Base-by-base conservation (phyloP, 64 coral and sea anemone species). In the Cladopsammia gracilis region DNA sequence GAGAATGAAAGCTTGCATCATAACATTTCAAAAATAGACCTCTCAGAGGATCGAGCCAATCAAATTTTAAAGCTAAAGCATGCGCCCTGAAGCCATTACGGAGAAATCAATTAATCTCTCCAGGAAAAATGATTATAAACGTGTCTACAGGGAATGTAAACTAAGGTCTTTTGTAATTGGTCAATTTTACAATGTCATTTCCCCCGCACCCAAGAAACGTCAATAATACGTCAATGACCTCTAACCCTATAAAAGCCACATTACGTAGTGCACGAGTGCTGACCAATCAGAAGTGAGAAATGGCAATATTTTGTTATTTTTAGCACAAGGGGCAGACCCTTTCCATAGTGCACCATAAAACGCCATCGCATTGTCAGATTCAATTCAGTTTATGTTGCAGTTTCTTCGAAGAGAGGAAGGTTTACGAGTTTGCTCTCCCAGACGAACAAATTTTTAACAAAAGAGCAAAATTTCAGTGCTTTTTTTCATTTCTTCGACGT, bases 191-290 rank as follows among this genome's bases (percentile, higher is more conserved):
- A 47, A n/a, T 23, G 44, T 6, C 51, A 84, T 62, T 84, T 84
- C 80, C 80, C 46, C 80, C 80, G 80, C 80, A 46, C 80, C 80
- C 75, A 45, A 50, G 47, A 75, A 10, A 20, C 13, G 72, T 75
- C 44, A 84, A 20, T 13, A 19, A 16, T 46, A 66, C 45, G 80
- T 84, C 43, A 68, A 68, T 49, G 19, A 47, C 45, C 16, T 23
- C 19, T 50, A 58, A 43, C 15, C 23, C 23, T 0, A 26, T 15
- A 8, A 68, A 9, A 48, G 48, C 22, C 10, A 8, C 16, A 67
- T 66, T 67, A 23, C 10, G 80, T 67, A 22, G 19, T 49, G 44
- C 52, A 8, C 45, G 12, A 48, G 15, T 20, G 34, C 26, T 34
- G 18, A 84, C 80, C 80, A 84, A 84, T 84, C 43, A 84, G 8